Evolutionary conservation across 2,888 invertebrate genomes (phyloP).

Genomic region (Orthosia cruda): DNA sequence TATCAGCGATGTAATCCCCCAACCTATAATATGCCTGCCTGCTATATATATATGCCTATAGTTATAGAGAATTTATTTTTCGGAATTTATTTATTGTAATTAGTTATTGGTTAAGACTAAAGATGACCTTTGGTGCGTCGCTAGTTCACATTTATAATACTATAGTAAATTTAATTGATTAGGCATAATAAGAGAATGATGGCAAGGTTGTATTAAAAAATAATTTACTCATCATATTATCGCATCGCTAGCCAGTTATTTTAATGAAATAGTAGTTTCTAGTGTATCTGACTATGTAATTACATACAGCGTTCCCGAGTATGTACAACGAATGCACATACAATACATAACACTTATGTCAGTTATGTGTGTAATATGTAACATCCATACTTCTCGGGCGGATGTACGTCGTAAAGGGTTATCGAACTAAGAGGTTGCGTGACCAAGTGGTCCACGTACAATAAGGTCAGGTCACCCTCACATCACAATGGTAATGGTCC

Average conservation of each 20-base stretch:
- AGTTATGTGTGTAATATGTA: background rate
- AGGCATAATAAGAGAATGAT: background rate
- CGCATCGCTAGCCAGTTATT: background rate
- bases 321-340: background rate
- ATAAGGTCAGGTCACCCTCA: slow-evolving; percentile 10
- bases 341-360: background rate
- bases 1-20: too few relatives aligned
- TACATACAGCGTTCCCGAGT: background rate
- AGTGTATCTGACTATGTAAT: background rate
- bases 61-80: too few relatives aligned
- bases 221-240: too few relatives aligned
- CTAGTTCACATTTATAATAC: background rate
- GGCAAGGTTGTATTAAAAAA: too few relatives aligned
- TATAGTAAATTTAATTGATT: background rate
- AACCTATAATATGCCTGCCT: too few relatives aligned
- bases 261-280: background rate
- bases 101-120: too few relatives aligned
- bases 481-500: too few relatives aligned
- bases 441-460: slow-evolving; percentile 22
- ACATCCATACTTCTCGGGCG: background rate
- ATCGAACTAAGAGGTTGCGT: slow-evolving; percentile 24
- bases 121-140: background rate
- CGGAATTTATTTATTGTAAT: too few relatives aligned
- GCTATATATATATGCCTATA: too few relatives aligned
- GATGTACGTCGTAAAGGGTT: background rate